These are phyloP conservation scores for Macrochelys suwanniensis DNA, from an alignment of 2,797 vertebrate genomes.

Conservation along the genomic window DNA sequence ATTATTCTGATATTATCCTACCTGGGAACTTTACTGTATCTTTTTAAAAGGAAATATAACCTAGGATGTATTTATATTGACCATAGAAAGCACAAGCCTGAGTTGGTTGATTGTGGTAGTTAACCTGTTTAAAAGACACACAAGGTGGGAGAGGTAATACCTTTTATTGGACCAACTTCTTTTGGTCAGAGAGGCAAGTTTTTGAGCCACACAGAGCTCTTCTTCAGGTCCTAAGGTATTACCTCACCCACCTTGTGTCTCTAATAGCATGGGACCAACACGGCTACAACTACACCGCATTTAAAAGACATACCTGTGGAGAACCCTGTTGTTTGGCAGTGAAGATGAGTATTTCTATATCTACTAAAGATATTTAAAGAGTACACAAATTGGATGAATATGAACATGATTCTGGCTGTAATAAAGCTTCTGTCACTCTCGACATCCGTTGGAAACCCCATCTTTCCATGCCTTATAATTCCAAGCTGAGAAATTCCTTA, in stretches of 20 bases:
- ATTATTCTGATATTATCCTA: fast-evolving
- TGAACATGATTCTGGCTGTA: neutral
- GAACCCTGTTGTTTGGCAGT: neutral
- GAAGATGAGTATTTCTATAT: neutral
- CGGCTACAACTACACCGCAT: neutral
- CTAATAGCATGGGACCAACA: neutral
- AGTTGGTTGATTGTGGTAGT: neutral
- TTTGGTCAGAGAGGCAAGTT: neutral
- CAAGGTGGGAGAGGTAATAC: too few relatives aligned
- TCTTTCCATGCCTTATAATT: conserved; percentile 41
- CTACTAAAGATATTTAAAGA: neutral
- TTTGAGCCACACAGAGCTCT: neutral
- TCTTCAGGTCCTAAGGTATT: neutral
- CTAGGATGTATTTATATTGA: fast-evolving
- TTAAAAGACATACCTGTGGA: neutral
- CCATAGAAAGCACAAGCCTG: neutral
- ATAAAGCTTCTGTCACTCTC: neutral
- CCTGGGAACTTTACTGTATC: fast-evolving
- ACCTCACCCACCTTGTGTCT: neutral
- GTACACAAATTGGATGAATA: neutral
- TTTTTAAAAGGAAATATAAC: neutral
- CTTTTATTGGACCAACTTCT: neutral
- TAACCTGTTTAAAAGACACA: neutral
- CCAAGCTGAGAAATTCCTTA: conserved; percentile 35
- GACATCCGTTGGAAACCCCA: neutral